phyloP scores from a whole-genome alignment of 2,888 invertebrate genomes.

The Himalopsyche japonica region DNA sequence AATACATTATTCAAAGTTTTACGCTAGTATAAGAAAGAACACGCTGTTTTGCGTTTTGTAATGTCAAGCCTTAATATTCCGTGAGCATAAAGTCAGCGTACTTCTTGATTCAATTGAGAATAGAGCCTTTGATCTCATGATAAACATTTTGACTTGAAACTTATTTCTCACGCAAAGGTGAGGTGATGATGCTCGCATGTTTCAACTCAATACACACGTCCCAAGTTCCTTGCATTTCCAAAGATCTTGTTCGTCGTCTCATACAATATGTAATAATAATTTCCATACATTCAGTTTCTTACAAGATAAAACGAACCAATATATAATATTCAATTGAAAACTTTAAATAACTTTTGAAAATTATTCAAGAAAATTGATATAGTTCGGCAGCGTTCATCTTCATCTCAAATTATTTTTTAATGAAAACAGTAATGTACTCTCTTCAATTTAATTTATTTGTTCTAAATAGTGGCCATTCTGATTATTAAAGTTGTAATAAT shows the following conservation, averaged over 20 bases:
- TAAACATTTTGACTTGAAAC: background rate
- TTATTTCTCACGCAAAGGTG: background rate
- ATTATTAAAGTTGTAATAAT: no score
- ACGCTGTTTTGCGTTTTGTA: background rate
- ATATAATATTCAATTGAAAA: background rate
- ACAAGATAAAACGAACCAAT: background rate
- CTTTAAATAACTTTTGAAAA: background rate
- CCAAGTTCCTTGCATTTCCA: background rate
- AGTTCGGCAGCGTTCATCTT: no score
- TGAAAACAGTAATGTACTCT: no score
- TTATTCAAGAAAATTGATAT: background rate
- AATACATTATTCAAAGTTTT: background rate
- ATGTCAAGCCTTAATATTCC: background rate
- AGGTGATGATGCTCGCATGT: background rate
- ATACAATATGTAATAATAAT: conserved; percentile 26
- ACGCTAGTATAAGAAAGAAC: background rate
- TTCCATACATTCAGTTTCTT: conserved; percentile 1
- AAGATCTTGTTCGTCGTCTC: conserved; percentile 18
- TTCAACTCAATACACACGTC: background rate
- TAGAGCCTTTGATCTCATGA: background rate
- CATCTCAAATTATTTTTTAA: no score
- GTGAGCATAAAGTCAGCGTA: background rate
- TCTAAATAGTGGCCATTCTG: no score
- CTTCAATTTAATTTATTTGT: no score
- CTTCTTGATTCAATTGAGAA: background rate